phyloP scores from a whole-genome alignment of 2,113 vertebrate species.

The Hyperoodon ampullatus region DNA sequence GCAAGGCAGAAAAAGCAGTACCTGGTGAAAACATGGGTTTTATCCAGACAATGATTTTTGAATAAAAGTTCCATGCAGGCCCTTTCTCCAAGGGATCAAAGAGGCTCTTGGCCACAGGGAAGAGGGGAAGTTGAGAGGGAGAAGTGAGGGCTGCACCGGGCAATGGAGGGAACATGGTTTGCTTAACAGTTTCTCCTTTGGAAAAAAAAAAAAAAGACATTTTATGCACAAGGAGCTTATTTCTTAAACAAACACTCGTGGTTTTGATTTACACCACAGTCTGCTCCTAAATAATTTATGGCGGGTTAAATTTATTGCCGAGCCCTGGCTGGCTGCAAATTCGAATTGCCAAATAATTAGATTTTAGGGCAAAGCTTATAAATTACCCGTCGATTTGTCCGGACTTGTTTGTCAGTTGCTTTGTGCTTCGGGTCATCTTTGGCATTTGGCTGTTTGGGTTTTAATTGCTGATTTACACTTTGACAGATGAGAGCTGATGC shows the following conservation, averaged over 20 bases:
- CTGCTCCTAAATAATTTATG: constrained; percentile 96
- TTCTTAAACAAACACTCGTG: constrained; percentile 92
- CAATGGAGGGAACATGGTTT: constrained; percentile 50
- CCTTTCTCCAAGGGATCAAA: constrained; percentile 37
- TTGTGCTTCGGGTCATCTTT: constrained; percentile 95
- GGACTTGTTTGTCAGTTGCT: constrained; percentile 96
- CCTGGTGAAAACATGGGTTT: background rate
- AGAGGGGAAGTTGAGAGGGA: constrained; percentile 18
- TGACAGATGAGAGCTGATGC: constrained; percentile 96
- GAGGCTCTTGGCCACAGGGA: background rate
- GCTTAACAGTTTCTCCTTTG: constrained; percentile 68
- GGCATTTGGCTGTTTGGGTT: constrained; percentile 95
- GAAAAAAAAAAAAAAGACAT: constrained; percentile 74
- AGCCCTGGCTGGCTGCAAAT: constrained; percentile 93
- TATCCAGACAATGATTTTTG: constrained; percentile 47
- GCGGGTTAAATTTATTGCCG: constrained; percentile 94
- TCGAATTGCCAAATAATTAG: constrained; percentile 97
- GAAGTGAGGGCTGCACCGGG: background rate
- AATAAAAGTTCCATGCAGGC: background rate
- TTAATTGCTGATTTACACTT: constrained; percentile 96
- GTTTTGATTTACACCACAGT: constrained; percentile 93
- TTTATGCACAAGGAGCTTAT: constrained; percentile 89
- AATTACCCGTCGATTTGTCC: constrained; percentile 96
- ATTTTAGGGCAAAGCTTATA: constrained; percentile 96
- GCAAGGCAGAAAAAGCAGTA: background rate